Percentiles rank a stretch among this genome's conserved stretches.
phyloP scores from a whole-genome alignment of 2,113 vertebrate genomes.

The Malurus melanocephalus region DNA sequence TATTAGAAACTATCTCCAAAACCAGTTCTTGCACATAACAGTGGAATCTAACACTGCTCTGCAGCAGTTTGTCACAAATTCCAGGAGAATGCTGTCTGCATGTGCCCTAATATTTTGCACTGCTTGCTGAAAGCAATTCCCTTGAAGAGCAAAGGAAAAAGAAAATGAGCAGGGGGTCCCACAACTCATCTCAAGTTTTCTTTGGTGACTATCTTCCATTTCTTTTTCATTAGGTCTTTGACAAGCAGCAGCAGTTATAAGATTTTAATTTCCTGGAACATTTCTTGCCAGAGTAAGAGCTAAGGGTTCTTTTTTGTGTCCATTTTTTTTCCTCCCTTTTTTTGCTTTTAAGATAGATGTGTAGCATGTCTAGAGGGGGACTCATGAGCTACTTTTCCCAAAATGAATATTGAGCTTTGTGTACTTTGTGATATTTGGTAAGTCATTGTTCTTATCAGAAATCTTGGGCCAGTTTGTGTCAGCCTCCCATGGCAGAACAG shows the following conservation, averaged over 20 bases:
- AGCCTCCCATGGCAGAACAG: not conserved
- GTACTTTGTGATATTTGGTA: not conserved
- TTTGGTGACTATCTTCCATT: constrained; percentile 35
- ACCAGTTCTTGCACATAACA: not conserved
- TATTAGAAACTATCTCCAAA: constrained; percentile 36
- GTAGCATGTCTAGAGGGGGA: not conserved
- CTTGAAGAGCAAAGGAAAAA: constrained; percentile 43
- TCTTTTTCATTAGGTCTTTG: constrained; percentile 56
- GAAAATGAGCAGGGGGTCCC: constrained; percentile 26
- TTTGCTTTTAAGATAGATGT: not conserved
- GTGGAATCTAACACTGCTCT: constrained; percentile 8
- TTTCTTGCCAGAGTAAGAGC: not conserved
- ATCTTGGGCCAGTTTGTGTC: not conserved
- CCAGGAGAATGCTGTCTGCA: constrained; percentile 24
- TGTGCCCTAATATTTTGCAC: constrained; percentile 23
- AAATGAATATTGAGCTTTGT: not conserved
- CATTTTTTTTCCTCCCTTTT: not conserved
- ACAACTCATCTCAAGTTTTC: constrained; percentile 48
- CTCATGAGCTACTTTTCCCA: not conserved
- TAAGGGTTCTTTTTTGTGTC: not conserved
- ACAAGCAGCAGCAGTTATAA: constrained; percentile 35
- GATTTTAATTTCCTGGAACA: constrained; percentile 53
- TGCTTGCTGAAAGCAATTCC: constrained; percentile 47
- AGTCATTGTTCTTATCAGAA: not conserved
- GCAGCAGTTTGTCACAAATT: constrained; percentile 48